Evolutionary conservation across 2,888 invertebrate species (phyloP).

Genomic region (Rotaria magnacalcarata): DNA sequence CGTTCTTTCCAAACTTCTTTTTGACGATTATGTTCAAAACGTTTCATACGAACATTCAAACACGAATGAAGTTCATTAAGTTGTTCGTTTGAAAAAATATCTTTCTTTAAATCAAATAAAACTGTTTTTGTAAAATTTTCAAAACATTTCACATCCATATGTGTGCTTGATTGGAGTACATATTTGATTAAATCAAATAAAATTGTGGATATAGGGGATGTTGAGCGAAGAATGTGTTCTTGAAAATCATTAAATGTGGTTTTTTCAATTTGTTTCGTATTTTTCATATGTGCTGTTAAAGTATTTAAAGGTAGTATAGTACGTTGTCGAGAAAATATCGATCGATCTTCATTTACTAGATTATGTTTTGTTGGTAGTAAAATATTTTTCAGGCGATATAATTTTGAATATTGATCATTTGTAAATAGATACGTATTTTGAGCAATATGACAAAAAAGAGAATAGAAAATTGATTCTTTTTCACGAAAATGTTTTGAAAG

Average conservation of each 20-base stretch:
- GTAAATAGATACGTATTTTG: background rate
- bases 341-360: background rate
- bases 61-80: background rate
- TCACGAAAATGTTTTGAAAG: background rate
- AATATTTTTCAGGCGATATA: background rate
- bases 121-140: background rate
- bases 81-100: background rate
- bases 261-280: background rate
- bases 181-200: background rate
- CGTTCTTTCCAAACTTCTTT: slow-evolving; percentile 7
- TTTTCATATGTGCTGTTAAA: background rate
- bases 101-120: background rate
- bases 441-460: background rate
- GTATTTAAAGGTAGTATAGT: background rate
- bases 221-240: slow-evolving; percentile 25
- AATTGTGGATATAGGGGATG: background rate
- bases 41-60: background rate
- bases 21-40: background rate
- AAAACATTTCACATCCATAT: background rate
- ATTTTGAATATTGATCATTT: background rate
- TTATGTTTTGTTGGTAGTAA: background rate
- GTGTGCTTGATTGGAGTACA: background rate
- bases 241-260: slow-evolving; percentile 22
- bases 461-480: background rate
- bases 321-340: slow-evolving; percentile 10